Percentiles rank a stretch among this genome's conserved stretches.
These are phyloP conservation scores for Epinephelus coioides DNA, from an alignment of 2,797 vertebrate species.

Conservation along the genomic window DNA sequence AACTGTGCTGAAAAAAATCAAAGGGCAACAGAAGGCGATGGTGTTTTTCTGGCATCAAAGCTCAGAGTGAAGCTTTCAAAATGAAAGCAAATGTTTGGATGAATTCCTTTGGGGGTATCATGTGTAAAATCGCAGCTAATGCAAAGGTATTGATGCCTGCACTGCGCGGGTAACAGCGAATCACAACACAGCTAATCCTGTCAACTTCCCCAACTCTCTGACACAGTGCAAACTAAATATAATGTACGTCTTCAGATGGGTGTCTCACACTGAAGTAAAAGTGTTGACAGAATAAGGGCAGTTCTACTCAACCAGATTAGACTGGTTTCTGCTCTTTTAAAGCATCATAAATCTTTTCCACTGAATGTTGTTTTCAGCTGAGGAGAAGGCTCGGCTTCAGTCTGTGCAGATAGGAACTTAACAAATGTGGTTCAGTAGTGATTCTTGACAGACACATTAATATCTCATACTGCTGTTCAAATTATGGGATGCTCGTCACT, in stretches of 20 bases:
- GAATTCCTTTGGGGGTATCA: slow-evolving; percentile 55
- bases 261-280: slow-evolving; percentile 23
- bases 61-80: slow-evolving; percentile 51
- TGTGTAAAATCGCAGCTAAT: slow-evolving; percentile 59
- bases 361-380: slow-evolving; percentile 25
- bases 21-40: slow-evolving; percentile 58
- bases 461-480: slow-evolving; percentile 33
- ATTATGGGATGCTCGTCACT: slow-evolving; percentile 15
- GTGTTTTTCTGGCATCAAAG: slow-evolving; percentile 64
- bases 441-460: slow-evolving; percentile 41
- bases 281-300: slow-evolving; percentile 73
- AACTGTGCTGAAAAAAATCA: slow-evolving; percentile 43
- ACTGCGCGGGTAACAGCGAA: slow-evolving; percentile 39
- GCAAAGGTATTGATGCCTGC: slow-evolving; percentile 61
- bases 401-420: slow-evolving; percentile 19
- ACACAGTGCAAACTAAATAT: slow-evolving; percentile 61
- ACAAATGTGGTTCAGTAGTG: slow-evolving; percentile 24
- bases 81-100: slow-evolving; percentile 64
- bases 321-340: slow-evolving; percentile 46
- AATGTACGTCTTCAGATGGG: slow-evolving; percentile 48
- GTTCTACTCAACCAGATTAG: slow-evolving; percentile 49
- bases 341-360: slow-evolving; percentile 30
- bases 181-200: slow-evolving; percentile 59
- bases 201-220: slow-evolving; percentile 43
- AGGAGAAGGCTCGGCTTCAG: slow-evolving; percentile 12